A percentile compares a stretch with the other conserved stretches of the same genome.
These are phyloP conservation scores for Echinarachnius parma DNA, from an alignment of 53 echinoderm and acorn worm species.

Conservation along the genomic window DNA sequence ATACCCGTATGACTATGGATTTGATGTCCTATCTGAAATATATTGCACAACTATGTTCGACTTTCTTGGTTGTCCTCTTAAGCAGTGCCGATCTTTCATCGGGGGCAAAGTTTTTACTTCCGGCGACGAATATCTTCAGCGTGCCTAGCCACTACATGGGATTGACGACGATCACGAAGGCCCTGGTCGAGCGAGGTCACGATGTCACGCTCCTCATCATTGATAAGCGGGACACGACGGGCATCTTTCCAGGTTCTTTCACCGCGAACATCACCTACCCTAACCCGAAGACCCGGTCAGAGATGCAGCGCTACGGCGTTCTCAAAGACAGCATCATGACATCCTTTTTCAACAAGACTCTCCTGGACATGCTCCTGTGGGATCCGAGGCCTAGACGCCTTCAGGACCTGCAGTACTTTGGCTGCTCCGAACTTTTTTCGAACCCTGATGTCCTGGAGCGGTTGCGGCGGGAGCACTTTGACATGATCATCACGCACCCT, in stretches of 20 bases:
- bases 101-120: constrained; percentile 24
- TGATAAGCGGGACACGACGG: background rate
- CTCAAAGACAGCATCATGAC: background rate
- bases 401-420: background rate
- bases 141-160: constrained; percentile 41
- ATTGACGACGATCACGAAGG: constrained; percentile 35
- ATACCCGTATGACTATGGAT: too few species aligned
- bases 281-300: background rate
- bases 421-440: constrained; percentile 39
- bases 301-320: background rate
- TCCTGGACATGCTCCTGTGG: background rate
- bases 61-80: too few species aligned
- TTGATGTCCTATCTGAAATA: too few species aligned
- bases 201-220: constrained; percentile 44
- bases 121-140: background rate
- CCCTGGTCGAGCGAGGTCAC: constrained; percentile 35
- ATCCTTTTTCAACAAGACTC: background rate
- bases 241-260: constrained; percentile 32
- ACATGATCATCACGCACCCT: constrained; percentile 22
- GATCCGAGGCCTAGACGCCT: background rate
- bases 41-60: too few species aligned
- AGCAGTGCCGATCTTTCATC: too few species aligned
- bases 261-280: constrained; percentile 23
- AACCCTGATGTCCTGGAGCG: background rate
- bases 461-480: constrained; percentile 22